These are phyloP conservation scores for Yasuhikotakia modesta DNA, from an alignment of 2,797 vertebrate genomes.

Conservation along the genomic window DNA sequence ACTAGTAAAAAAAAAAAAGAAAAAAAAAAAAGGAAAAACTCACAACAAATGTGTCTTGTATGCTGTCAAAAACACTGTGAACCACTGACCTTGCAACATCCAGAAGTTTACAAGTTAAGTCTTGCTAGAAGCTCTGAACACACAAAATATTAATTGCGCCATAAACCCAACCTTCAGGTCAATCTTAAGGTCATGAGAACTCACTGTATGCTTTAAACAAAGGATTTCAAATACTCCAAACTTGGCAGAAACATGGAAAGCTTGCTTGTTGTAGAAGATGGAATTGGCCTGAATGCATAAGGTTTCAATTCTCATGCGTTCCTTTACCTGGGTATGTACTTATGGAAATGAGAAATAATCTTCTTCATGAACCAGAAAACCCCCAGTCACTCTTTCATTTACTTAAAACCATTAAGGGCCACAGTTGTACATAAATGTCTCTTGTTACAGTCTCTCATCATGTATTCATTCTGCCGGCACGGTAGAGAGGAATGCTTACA, in stretches of 20 bases:
- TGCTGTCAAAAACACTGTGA: slow-evolving; percentile 31
- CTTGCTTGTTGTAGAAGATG: not conserved
- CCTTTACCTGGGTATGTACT: slow-evolving; percentile 16
- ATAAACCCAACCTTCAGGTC: not conserved
- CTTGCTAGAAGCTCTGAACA: slow-evolving; percentile 16
- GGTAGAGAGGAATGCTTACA: slow-evolving; percentile 28
- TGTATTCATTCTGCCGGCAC: slow-evolving; percentile 9
- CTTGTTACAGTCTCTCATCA: not conserved
- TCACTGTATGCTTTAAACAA: not conserved
- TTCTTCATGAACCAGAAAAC: slow-evolving; percentile 27
- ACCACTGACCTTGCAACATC: slow-evolving; percentile 25
- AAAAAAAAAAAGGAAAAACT: slow-evolving; percentile 7
- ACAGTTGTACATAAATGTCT: slow-evolving; percentile 19
- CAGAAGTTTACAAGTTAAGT: slow-evolving; percentile 36
- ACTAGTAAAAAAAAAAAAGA: too few relatives aligned
- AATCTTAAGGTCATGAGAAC: not conserved
- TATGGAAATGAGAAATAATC: slow-evolving; percentile 43
- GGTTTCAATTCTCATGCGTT: slow-evolving; percentile 9
- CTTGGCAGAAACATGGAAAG: not conserved
- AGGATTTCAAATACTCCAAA: not conserved
- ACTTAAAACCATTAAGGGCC: slow-evolving; percentile 25
- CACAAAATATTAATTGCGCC: slow-evolving; percentile 8
- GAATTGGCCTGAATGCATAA: not conserved
- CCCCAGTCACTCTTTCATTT: slow-evolving; percentile 8
- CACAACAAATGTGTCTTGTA: slow-evolving; percentile 22